These are phyloP conservation scores for Monopis laevigella DNA, from an alignment of 2,888 invertebrate genomes.

Conservation along the genomic window DNA sequence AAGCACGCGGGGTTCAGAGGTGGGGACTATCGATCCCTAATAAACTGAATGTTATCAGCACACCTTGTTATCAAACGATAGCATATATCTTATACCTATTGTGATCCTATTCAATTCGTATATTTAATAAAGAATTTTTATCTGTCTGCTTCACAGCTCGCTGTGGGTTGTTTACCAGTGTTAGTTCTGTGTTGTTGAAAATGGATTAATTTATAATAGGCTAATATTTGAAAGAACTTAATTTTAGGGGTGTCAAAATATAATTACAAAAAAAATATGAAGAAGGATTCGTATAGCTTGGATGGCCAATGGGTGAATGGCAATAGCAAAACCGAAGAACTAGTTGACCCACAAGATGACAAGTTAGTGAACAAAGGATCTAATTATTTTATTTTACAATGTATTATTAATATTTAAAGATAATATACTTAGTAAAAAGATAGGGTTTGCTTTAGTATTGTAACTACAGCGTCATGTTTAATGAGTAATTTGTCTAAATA, in stretches of 20 bases:
- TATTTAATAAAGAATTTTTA: slow-evolving; percentile 1
- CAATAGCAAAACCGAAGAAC: background rate
- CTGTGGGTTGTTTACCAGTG: background rate
- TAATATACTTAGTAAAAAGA: no score
- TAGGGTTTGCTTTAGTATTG: no score
- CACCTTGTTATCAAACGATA: slow-evolving; percentile 5
- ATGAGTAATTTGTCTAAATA: no score
- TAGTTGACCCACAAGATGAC: background rate
- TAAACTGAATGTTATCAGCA: background rate
- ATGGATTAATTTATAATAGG: background rate
- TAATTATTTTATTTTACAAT: background rate
- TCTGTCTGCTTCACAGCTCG: background rate
- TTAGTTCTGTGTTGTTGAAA: slow-evolving; percentile 5
- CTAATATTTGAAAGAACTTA: background rate
- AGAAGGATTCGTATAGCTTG: slow-evolving; percentile 4
- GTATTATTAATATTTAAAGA: no score
- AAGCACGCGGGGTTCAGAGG: background rate
- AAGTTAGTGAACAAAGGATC: background rate
- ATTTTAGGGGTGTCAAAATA: background rate
- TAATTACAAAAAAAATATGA: no score
- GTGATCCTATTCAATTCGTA: slow-evolving; percentile 3
- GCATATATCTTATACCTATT: slow-evolving; percentile 1
- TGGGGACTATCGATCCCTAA: slow-evolving; percentile 3
- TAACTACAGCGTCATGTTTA: no score
- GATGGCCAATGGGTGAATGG: slow-evolving; percentile 2